phyloP scores from a whole-genome alignment of 2,888 invertebrate species.

The Blomia tropicalis region DNA sequence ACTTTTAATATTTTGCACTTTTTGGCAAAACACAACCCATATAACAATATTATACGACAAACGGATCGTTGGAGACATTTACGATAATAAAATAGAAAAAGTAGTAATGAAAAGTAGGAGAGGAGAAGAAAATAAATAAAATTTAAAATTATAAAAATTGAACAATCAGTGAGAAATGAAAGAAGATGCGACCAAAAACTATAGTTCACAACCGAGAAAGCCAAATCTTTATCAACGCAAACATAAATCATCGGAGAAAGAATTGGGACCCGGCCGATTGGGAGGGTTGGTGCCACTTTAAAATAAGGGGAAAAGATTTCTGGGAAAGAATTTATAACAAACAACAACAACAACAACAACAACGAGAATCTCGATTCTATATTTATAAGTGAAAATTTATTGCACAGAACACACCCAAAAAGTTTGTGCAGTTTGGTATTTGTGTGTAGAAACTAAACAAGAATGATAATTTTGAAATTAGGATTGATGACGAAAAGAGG shows the following conservation, averaged over 20 bases:
- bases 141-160: not conserved
- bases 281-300: no score
- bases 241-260: not conserved
- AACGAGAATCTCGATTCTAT: not conserved
- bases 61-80: no score
- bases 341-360: not conserved
- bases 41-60: no score
- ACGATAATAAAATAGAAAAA: no score
- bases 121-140: not conserved
- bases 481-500: not conserved
- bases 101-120: no score
- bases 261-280: no score
- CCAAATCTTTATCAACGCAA: not conserved
- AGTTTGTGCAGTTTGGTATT: no score
- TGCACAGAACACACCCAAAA: not conserved
- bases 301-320: no score
- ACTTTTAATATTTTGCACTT: not conserved
- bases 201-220: not conserved
- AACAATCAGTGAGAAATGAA: not conserved
- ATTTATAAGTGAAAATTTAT: constrained; percentile 13
- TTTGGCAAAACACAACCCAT: not conserved
- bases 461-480: not conserved
- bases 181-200: not conserved
- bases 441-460: not conserved
- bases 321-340: not conserved